Conservation (phyloP, 1,140 invertebrate genomes). For the Dryas iulia region DNA sequence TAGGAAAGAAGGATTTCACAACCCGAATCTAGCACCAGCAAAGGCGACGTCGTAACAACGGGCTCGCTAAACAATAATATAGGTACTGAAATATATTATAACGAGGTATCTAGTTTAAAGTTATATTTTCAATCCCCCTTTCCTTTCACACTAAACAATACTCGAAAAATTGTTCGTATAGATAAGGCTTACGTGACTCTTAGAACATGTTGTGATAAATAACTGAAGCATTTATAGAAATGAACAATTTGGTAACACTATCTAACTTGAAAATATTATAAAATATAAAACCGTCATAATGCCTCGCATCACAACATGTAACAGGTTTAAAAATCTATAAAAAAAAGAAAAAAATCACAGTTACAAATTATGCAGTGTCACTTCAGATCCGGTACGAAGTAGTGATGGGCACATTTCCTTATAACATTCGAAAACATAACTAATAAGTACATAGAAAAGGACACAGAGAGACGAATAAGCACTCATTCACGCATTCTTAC, state of each 20-base stretch:
- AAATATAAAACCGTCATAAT: constrained; percentile 41
- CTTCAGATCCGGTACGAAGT: constrained; percentile 73
- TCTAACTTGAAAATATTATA: constrained; percentile 28
- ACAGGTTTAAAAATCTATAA: constrained; percentile 73
- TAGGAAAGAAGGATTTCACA: constrained; percentile 79
- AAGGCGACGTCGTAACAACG: not conserved
- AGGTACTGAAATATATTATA: not conserved
- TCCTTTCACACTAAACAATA: constrained; percentile 59
- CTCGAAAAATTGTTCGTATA: constrained; percentile 51
- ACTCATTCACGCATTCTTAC: constrained; percentile 64
- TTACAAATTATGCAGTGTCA: constrained; percentile 79
- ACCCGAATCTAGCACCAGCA: constrained; percentile 69
- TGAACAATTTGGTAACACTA: constrained; percentile 54
- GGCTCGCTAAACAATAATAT: not conserved
- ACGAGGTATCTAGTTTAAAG: constrained; percentile 1
- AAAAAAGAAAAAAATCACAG: constrained; percentile 79
- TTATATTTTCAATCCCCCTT: constrained; percentile 55
- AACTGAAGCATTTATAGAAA: constrained; percentile 49
- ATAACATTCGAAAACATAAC: constrained; percentile 61
- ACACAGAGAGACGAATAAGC: constrained; percentile 77
- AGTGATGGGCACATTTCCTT: constrained; percentile 64
- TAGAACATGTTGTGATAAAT: constrained; percentile 66
- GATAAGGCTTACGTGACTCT: constrained; percentile 45
- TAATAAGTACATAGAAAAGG: constrained; percentile 78
- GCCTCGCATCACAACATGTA: constrained; percentile 74